Evolutionary conservation across 2,888 invertebrate genomes (phyloP), one percentile per base, ranked within the genome.

Genomic region (Tuta absoluta): DNA sequence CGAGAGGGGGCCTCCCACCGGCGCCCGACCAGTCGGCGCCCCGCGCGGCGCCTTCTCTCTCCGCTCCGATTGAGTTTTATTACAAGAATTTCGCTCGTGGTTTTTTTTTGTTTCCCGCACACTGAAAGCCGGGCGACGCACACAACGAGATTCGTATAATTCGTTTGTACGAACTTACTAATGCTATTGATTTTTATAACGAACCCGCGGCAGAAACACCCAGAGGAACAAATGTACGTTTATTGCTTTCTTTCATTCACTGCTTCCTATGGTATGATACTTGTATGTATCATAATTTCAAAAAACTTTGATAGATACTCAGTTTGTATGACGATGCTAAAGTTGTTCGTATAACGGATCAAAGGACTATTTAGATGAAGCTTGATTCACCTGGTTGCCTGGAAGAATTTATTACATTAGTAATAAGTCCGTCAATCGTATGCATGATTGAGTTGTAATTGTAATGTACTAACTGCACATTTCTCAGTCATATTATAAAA

Each of bases 1-100:
- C 70, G 74, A 75, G 77, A 21, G 76, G 72, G 73, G 73, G 74
- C 74, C 75, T 71, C 70, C 75, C 70, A 71, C 75, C 71, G 77
- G 75, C 82, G 76, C 84, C 84, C 91, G 86, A 79, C 87, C 86
- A 80, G 87, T 81, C 87, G 87, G 87, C 87, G 86, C 89, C 87
- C 86, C 86, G 81, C 86, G 75, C 86, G 89, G 85, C 85, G 89
- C 89, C 88, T 87, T 86, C 88, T 87, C 86, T 86, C 90, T 89
- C 86, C 86, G 87, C 91, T 89, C 87, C 93, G 91, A 92, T 92
- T 92, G 91, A 92, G 91, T 92, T 92, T 92, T 91, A 92, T 92
- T 92, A 91, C 91, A 91, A 91, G 91, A 90, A 91, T 91, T 90
- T 89, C 82, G 86, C 85, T 89, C 84, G 85, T 82, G 87, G 86